Conservation (phyloP, 1,140 invertebrate species). For the Pristionchus pacificus region DNA sequence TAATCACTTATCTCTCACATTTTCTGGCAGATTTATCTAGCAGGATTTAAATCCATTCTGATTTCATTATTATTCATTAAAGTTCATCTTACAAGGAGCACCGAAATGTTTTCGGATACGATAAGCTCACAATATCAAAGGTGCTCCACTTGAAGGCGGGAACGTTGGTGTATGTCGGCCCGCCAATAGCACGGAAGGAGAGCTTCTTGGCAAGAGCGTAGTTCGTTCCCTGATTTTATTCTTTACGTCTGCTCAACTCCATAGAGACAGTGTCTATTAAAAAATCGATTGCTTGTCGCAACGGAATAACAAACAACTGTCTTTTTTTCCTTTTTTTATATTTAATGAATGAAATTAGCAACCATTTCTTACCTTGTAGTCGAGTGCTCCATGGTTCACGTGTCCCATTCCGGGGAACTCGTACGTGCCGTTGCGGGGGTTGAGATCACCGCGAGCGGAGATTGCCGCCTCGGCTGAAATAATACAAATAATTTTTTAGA, state of each 20-base stretch:
- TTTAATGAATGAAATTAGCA: constrained; percentile 11
- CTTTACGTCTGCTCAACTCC: not conserved
- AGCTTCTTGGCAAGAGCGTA: constrained; percentile 57
- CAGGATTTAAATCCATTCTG: no score
- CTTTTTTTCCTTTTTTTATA: not conserved
- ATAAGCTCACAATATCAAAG: constrained; percentile 39
- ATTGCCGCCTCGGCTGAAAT: constrained; percentile 72
- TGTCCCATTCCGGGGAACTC: constrained; percentile 67
- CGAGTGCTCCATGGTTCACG: constrained; percentile 67
- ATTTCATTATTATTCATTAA: no score
- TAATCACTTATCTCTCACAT: no score
- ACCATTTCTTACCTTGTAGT: constrained; percentile 66
- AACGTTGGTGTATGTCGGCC: constrained; percentile 64
- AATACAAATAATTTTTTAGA: no score
- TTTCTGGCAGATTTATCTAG: no score
- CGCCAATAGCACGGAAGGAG: constrained; percentile 64
- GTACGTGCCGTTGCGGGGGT: constrained; percentile 68
- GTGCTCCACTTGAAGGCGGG: constrained; percentile 44
- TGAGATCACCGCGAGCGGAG: constrained; percentile 70
- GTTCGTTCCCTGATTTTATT: constrained; percentile 57
- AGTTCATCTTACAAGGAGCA: no score
- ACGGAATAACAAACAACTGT: not conserved
- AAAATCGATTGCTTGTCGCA: constrained; percentile 1
- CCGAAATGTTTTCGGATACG: no score
- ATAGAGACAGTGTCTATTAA: constrained; percentile 7